Conservation (phyloP, 1,140 invertebrate species). For the Centruroides vittatus region DNA sequence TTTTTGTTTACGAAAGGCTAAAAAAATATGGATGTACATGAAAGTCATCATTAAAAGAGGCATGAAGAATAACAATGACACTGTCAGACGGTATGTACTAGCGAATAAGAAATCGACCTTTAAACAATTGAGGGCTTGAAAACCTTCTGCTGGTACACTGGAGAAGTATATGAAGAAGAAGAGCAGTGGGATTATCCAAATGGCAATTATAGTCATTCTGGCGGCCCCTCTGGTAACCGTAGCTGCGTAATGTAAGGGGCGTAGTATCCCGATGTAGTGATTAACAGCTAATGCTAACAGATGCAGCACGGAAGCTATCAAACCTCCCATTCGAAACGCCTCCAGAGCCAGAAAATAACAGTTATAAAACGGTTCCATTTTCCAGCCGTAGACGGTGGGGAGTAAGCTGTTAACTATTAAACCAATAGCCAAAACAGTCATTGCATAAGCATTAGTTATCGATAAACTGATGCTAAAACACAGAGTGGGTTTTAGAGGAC, state of each 20-base stretch:
- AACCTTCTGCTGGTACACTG: conserved; percentile 31
- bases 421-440: conserved; percentile 33
- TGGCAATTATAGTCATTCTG: conserved; percentile 29
- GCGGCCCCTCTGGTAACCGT: conserved; percentile 27
- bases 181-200: conserved; percentile 39
- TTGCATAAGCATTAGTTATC: conserved; percentile 40
- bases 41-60: conserved; percentile 39
- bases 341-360: conserved; percentile 33
- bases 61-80: conserved; percentile 28
- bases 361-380: conserved; percentile 6
- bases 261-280: conserved; percentile 48
- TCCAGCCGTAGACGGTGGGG: conserved; percentile 18
- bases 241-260: conserved; percentile 40
- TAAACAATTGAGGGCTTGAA: conserved; percentile 21
- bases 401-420: conserved; percentile 41
- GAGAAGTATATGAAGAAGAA: conserved; percentile 39
- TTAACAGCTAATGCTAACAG: conserved; percentile 47
- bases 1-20: conserved; percentile 38
- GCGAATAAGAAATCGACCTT: conserved; percentile 6
- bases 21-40: conserved; percentile 43
- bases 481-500: conserved; percentile 35
- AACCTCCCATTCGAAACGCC: conserved; percentile 35
- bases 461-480: conserved; percentile 43
- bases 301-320: conserved; percentile 45
- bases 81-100: conserved; percentile 32